phyloP scores from a whole-genome alignment of 64 coral and sea anemone genomes.

The Dendronephthya gigantea region DNA sequence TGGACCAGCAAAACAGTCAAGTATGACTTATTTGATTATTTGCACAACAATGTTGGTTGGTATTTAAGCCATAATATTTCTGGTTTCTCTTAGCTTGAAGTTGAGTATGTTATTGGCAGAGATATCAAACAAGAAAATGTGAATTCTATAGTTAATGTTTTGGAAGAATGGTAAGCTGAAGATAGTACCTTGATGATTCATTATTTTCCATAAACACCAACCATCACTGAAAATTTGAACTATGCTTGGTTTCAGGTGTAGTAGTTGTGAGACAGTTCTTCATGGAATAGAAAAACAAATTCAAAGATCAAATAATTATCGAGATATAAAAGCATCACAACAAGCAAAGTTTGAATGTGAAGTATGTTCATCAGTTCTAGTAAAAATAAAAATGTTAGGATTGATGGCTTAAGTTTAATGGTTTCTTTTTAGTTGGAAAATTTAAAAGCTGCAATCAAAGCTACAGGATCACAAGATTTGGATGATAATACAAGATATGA shows the following conservation, averaged over 20 bases:
- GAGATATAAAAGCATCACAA: slow-evolving; percentile 72
- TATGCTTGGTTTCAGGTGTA: slow-evolving; percentile 54
- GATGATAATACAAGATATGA: slow-evolving; percentile 40
- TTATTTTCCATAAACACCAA: neutral
- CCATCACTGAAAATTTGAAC: neutral
- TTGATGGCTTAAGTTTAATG: neutral
- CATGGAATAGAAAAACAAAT: slow-evolving; percentile 99
- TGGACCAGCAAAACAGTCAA: slow-evolving; percentile 99
- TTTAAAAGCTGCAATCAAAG: slow-evolving; percentile 93
- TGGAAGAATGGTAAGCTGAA: slow-evolving; percentile 86
- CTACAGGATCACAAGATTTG: slow-evolving; percentile 61
- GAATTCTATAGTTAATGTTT: slow-evolving; percentile 57
- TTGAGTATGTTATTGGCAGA: slow-evolving; percentile 93
- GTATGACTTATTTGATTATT: slow-evolving; percentile 19
- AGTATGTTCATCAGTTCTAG: slow-evolving; percentile 25
- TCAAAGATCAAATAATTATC: slow-evolving; percentile 75
- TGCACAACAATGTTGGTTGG: neutral
- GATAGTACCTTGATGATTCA: neutral
- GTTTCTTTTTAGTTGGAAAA: slow-evolving; percentile 66
- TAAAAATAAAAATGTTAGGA: too few species aligned
- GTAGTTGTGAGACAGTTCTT: slow-evolving; percentile 78
- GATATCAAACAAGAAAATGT: slow-evolving; percentile 95
- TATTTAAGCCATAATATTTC: neutral
- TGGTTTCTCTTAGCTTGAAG: slow-evolving; percentile 53
- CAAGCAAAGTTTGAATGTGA: slow-evolving; percentile 74